Percentiles rank a stretch among this genome's conserved stretches.
These are phyloP conservation scores for Goniozus legneri DNA, from an alignment of 1,140 invertebrate genomes.

Conservation along the genomic window DNA sequence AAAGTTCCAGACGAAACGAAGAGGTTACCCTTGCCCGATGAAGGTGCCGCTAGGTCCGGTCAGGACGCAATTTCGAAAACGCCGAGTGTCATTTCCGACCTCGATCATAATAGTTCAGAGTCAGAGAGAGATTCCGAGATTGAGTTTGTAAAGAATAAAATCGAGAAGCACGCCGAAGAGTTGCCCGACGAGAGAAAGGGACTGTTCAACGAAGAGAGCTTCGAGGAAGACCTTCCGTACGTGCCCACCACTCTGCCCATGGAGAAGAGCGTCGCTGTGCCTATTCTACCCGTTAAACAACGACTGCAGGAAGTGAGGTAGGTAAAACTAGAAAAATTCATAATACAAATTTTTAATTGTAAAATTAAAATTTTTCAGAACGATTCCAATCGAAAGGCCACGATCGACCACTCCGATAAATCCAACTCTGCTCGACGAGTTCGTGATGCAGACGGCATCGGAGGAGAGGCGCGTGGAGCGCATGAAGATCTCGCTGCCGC, in stretches of 20 bases:
- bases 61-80: conserved; percentile 23
- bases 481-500: conserved; percentile 67
- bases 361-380: conserved; percentile 58
- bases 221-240: conserved; percentile 83
- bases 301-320: conserved; percentile 61
- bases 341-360: neutral
- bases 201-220: conserved; percentile 75
- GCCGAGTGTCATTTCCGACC: conserved; percentile 46
- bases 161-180: conserved; percentile 40
- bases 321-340: neutral
- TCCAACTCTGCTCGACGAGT: conserved; percentile 75
- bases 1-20: conserved; percentile 6
- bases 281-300: conserved; percentile 76
- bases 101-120: conserved; percentile 69
- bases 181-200: conserved; percentile 65
- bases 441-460: conserved; percentile 44
- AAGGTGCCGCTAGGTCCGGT: conserved; percentile 1
- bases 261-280: conserved; percentile 75
- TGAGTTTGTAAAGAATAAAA: conserved; percentile 53
- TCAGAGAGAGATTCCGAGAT: conserved; percentile 72
- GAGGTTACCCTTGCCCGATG: conserved; percentile 14
- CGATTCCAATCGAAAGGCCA: conserved; percentile 81
- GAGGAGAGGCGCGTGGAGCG: conserved; percentile 56
- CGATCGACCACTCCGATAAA: conserved; percentile 80
- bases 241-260: conserved; percentile 80